These are phyloP conservation scores for Poecile atricapillus DNA, from an alignment of 2,113 vertebrate genomes.

Conservation along the genomic window DNA sequence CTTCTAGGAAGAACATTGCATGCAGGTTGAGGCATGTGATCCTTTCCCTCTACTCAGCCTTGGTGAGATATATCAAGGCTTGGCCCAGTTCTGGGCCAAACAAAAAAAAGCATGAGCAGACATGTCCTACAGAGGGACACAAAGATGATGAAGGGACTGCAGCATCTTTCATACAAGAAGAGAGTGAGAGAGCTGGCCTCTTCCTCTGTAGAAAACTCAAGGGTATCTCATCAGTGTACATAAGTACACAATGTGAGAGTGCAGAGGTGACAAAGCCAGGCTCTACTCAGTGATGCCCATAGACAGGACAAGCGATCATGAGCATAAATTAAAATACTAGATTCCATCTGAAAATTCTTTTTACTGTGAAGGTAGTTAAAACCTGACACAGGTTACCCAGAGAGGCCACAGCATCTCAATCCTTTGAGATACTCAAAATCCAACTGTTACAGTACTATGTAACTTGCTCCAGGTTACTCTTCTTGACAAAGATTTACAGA, in stretches of 20 bases:
- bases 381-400: neutral
- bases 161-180: neutral
- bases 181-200: neutral
- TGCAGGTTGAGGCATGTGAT: accelerated
- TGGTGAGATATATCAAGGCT: neutral
- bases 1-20: neutral
- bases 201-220: neutral
- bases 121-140: neutral
- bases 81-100: neutral
- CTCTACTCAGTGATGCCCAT: neutral
- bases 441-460: neutral
- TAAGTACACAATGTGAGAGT: neutral
- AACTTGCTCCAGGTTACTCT: neutral
- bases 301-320: neutral
- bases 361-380: neutral
- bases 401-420: neutral
- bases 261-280: neutral
- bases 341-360: neutral
- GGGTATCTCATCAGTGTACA: neutral
- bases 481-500: neutral
- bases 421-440: neutral
- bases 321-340: neutral
- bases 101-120: neutral
- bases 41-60: neutral
- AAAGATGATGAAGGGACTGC: neutral